Base-by-base conservation (phyloP, 2,797 vertebrate species). In the Diplodus sargus region DNA sequence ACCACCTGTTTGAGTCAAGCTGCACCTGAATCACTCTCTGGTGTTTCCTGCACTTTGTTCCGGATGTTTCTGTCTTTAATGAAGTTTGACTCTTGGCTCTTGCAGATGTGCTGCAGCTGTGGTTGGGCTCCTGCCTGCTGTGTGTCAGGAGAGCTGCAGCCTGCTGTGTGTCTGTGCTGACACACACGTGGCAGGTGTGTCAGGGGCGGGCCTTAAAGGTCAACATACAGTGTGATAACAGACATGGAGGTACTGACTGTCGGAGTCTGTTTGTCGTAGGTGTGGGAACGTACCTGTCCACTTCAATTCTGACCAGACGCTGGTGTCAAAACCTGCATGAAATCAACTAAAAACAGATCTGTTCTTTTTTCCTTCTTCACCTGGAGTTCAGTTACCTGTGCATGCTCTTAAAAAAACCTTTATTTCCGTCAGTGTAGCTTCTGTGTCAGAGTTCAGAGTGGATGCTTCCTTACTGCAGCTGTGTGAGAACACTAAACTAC, bases 41-140 rank as follows among this genome's bases (percentile, higher is more conserved):
- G 6, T 45, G 0, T 9, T 8, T 17, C 23, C 70, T 48, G 61
- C 60, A 25, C 23, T 0, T 12, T 5, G 5, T 7, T 48, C 16
- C 17, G 0, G n/a, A 12, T 39, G 9, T 10, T 5, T 22, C n/a
- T 22, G 39, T 43, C 4, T 30, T 39, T 0, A 43, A 2, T 57
- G 13, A 49, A 3, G 28, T 20, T 0, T 28, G 39, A 45, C 65
- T 57, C 30, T 0, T 20, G 42, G 42, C 61, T 56, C 34, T 92
- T 89, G 73, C 95, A 98, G 97, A 95, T 92, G 91, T 94, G 70
- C 83, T 91, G 43, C 88, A 88, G 91, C 93, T 91, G 90, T 91
- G 93, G 89, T 39, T 78, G 82, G 90, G 85, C 86, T 93, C 90
- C 78, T 89, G 91, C 72, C 79, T 93, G 74, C 90, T 86, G 87